Evolutionary conservation across 2,888 invertebrate species (phyloP).

Genomic region (Meiosimyza decipiens): DNA sequence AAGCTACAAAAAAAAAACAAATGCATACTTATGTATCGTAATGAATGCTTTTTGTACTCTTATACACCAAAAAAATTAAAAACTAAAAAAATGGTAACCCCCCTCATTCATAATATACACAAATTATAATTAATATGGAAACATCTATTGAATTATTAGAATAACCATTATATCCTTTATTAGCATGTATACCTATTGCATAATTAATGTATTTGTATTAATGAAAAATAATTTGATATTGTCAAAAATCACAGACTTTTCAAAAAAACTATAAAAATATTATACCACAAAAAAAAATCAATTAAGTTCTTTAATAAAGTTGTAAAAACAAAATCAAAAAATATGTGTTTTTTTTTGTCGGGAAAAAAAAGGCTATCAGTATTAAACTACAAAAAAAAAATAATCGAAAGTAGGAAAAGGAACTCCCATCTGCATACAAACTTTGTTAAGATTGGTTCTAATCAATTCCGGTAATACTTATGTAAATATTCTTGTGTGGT

Average conservation of each 20-base stretch:
- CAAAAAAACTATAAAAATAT: constrained; percentile 45
- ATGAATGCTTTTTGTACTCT: constrained; percentile 5
- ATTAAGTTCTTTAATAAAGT: constrained; percentile 60
- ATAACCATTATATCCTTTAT: constrained; percentile 37
- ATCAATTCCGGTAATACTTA: too few species aligned
- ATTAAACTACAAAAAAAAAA: too few species aligned
- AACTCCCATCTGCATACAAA: too few species aligned
- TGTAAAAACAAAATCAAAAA: constrained; percentile 57
- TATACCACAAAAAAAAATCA: constrained; percentile 44
- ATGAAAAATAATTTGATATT: constrained; percentile 46
- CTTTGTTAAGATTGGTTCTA: too few species aligned
- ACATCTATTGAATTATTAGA: constrained; percentile 9
- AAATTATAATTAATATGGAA: constrained; percentile 40
- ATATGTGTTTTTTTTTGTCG: constrained; percentile 39
- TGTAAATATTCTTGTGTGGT: too few species aligned
- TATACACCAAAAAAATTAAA: constrained; percentile 23
- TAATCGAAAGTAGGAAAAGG: too few species aligned
- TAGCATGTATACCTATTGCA: constrained; percentile 46
- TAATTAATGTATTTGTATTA: constrained; percentile 57
- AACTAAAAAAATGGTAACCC: constrained; percentile 43
- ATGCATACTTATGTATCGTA: too few species aligned
- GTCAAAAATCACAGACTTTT: constrained; percentile 55
- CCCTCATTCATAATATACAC: constrained; percentile 41
- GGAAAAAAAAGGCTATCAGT: too few species aligned
- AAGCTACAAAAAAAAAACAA: constrained; percentile 38